These are phyloP conservation scores for Metridium senile DNA, from an alignment of 92 coral and sea anemone species.

Conservation along the genomic window DNA sequence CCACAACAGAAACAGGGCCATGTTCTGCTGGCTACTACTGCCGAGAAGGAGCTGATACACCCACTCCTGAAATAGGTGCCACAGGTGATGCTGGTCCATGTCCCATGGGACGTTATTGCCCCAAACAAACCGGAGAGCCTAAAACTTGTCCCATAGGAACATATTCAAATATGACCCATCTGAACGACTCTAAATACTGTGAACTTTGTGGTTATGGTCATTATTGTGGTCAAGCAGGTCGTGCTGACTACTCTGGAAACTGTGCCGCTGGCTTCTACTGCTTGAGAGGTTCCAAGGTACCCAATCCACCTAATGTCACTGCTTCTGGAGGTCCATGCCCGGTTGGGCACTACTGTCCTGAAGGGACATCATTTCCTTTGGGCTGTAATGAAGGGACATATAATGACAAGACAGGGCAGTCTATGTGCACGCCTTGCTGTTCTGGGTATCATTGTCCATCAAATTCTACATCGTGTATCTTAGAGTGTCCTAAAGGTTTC, in stretches of 20 bases:
- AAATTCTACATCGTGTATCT: constrained; percentile 74
- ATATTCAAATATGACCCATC: constrained; percentile 80
- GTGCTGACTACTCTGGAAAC: constrained; percentile 69
- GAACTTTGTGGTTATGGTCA: constrained; percentile 83
- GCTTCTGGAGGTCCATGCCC: constrained; percentile 98
- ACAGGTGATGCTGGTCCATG: constrained; percentile 95
- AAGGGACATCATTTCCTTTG: constrained; percentile 85
- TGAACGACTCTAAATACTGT: constrained; percentile 69
- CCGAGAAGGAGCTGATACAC: constrained; percentile 78
- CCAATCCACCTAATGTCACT: constrained; percentile 84
- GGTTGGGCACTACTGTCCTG: constrained; percentile 88
- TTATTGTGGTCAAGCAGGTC: constrained; percentile 90
- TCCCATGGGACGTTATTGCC: constrained; percentile 88
- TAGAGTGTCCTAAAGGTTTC: constrained; percentile 88
- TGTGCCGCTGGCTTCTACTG: constrained; percentile 97
- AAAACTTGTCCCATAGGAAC: constrained; percentile 86
- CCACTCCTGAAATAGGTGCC: constrained; percentile 78
- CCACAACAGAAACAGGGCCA: constrained; percentile 76
- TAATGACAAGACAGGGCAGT: constrained; percentile 95
- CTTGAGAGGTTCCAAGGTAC: constrained; percentile 82
- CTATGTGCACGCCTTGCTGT: constrained; percentile 78
- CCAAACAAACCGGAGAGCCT: constrained; percentile 84
- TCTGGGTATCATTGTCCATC: constrained; percentile 89
- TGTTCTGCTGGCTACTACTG: constrained; percentile 94
- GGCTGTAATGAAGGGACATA: constrained; percentile 88